phyloP scores from a whole-genome alignment of 2,113 vertebrate genomes.

The Phylloscopus trochilus region DNA sequence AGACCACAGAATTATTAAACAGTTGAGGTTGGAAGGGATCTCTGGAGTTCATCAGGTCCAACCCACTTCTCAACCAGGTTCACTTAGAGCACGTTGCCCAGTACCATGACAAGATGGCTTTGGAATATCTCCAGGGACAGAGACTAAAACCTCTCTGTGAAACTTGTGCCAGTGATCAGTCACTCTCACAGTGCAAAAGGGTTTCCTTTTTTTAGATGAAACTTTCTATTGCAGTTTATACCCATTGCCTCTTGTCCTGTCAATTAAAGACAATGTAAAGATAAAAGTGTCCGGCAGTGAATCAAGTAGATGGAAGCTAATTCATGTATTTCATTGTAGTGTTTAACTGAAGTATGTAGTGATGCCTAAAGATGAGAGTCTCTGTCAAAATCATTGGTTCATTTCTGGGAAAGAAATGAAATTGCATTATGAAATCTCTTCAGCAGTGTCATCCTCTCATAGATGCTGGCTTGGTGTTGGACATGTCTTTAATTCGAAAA shows the following conservation, averaged over 20 bases:
- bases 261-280: background rate
- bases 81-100: background rate
- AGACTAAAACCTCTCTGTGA: background rate
- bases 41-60: background rate
- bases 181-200: background rate
- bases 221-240: background rate
- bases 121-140: background rate
- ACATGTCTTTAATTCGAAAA: background rate
- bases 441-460: background rate
- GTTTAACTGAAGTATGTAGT: background rate
- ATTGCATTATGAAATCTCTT: background rate
- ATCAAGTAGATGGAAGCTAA: background rate
- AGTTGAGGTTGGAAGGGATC: rapidly evolving
- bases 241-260: background rate
- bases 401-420: background rate
- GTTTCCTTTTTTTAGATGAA: background rate
- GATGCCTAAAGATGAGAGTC: background rate
- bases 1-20: background rate
- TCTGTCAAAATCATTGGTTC: background rate
- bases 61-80: background rate
- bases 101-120: background rate
- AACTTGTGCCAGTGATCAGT: background rate
- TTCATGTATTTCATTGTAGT: background rate
- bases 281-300: background rate
- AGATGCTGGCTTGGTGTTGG: background rate